Percentiles rank a stretch among this genome's conserved stretches.
Conservation (phyloP, 2,797 vertebrate species). For the Podarcis siculus region DNA sequence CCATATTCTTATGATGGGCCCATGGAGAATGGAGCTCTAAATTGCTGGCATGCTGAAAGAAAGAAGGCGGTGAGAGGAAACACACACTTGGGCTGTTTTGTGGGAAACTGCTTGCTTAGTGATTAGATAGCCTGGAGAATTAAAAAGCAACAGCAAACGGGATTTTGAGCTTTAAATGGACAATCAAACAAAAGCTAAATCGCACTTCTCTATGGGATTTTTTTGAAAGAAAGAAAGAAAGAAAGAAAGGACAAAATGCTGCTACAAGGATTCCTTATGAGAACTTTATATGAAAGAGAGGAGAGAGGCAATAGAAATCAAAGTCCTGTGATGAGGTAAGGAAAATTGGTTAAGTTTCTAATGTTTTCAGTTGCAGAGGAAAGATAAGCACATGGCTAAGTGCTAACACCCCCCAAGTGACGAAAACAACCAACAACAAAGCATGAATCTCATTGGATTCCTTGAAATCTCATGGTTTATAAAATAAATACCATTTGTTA, state of each 20-base stretch:
- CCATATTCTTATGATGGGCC: slow-evolving; percentile 3
- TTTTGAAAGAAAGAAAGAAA: background rate
- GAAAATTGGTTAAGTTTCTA: background rate
- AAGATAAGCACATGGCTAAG: background rate
- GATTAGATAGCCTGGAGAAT: slow-evolving; percentile 15
- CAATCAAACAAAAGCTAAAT: slow-evolving; percentile 19
- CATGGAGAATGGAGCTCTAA: background rate
- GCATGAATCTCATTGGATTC: background rate
- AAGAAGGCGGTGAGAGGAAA: slow-evolving; percentile 3
- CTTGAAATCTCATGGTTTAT: background rate
- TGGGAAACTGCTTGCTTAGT: background rate
- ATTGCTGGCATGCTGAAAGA: slow-evolving; percentile 18
- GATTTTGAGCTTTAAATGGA: slow-evolving; percentile 22
- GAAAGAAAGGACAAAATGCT: background rate
- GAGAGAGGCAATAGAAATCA: background rate
- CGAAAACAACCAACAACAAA: background rate
- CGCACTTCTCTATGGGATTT: background rate
- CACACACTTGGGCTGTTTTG: background rate
- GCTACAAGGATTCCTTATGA: background rate
- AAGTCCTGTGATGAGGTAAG: background rate
- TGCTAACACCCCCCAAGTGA: background rate
- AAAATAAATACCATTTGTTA: background rate
- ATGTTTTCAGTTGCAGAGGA: background rate
- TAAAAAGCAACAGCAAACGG: background rate
- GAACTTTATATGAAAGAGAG: background rate